Evolutionary conservation across 2,797 vertebrate genomes (phyloP).

Genomic region (Pseudochaenichthys georgianus): DNA sequence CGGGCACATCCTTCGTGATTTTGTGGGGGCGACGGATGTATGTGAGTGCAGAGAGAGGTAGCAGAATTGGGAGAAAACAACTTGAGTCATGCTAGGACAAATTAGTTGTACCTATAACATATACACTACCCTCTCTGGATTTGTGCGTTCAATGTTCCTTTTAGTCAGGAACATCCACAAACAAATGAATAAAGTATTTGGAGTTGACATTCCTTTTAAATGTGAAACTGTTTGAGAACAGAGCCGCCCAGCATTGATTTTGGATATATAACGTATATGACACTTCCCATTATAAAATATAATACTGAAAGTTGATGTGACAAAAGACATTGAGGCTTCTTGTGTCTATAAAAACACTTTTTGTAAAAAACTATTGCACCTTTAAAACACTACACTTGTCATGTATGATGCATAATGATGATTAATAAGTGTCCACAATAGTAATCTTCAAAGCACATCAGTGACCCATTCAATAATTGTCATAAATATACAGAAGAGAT

Average conservation of each 20-base stretch:
- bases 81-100: background rate
- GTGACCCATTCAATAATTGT: background rate
- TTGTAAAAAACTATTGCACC: background rate
- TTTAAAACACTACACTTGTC: slow-evolving; percentile 6
- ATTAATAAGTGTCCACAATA: slow-evolving; percentile 1
- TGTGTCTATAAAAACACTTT: too few relatives aligned
- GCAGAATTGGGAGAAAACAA: background rate
- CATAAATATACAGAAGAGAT: background rate
- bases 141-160: too few relatives aligned
- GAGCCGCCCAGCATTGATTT: too few relatives aligned
- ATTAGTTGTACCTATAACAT: background rate
- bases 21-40: slow-evolving; percentile 3
- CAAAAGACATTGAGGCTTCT: background rate
- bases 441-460: background rate
- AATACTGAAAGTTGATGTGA: too few relatives aligned
- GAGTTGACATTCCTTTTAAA: too few relatives aligned
- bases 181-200: too few relatives aligned
- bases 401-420: slow-evolving; percentile 9
- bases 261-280: too few relatives aligned
- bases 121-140: too few relatives aligned
- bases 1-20: slow-evolving; percentile 39
- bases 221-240: too few relatives aligned
- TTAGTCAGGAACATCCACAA: too few relatives aligned
- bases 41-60: background rate
- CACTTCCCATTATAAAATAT: too few relatives aligned